Percentiles rank a stretch among this genome's conserved stretches.
These are phyloP conservation scores for Epiblema foenella DNA, from an alignment of 2,888 invertebrate species.

Conservation along the genomic window DNA sequence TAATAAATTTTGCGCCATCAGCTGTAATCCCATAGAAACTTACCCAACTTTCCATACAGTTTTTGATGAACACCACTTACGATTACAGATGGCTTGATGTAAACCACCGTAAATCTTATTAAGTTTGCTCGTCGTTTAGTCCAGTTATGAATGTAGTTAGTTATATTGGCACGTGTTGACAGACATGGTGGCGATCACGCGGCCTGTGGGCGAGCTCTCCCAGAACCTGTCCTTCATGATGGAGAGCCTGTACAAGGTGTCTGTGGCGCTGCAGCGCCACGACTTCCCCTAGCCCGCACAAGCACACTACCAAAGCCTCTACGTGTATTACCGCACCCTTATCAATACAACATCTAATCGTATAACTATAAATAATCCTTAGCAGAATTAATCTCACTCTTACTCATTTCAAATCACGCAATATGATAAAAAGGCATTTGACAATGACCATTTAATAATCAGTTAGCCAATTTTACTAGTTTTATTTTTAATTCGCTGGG, in stretches of 20 bases:
- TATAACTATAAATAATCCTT: constrained; percentile 3
- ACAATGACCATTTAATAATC: not conserved
- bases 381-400: constrained; percentile 22
- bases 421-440: not conserved
- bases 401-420: constrained; percentile 10
- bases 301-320: constrained; percentile 43
- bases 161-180: constrained; percentile 37
- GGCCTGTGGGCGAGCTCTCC: constrained; percentile 77
- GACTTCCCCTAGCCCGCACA: constrained; percentile 53
- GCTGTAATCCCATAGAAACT: too few species aligned
- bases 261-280: constrained; percentile 74
- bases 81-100: too few species aligned
- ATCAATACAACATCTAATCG: constrained; percentile 8
- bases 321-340: constrained; percentile 17
- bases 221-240: constrained; percentile 80
- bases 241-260: constrained; percentile 81
- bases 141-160: not conserved
- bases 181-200: constrained; percentile 82
- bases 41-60: too few species aligned
- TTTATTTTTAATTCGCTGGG: not conserved
- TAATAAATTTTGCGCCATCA: too few species aligned
- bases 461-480: not conserved
- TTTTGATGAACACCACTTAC: too few species aligned
- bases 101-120: not conserved
- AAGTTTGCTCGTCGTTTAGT: not conserved